Evolutionary conservation across 2,888 invertebrate genomes (phyloP), one percentile per base, ranked within the genome.

Genomic region (Leistus spinibarbis): DNA sequence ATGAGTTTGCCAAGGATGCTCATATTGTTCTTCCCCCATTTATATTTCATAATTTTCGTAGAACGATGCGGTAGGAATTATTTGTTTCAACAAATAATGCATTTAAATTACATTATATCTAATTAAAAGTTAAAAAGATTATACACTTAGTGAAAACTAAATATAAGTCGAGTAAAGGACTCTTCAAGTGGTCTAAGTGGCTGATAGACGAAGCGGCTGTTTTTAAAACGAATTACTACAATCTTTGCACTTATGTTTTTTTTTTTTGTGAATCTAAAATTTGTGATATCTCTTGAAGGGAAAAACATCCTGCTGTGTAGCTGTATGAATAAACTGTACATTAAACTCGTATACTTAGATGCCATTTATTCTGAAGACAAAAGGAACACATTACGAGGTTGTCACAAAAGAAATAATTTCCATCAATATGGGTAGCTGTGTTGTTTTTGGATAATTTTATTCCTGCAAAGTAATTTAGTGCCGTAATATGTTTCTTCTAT

Each of bases 371-470:
- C 20, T 16, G 10, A 16, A 20, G 22, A 60, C 60, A 60, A 60
- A 60, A 17, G 19, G 2, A 60, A 19, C 19, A 10, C 19, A 60
- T 19, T 24, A 67, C 73, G 22, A 40, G 20, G 20, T 23, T 66
- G 53, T 23, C 67, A 60, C 67, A 67, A 73, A 53, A 53, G 62
- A 67, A 73, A 73, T 62, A 23, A 67, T 67, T 67, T 67, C 67
- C 67, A 67, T 67, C 65, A 67, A 62, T 66, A 66, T 60, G 53
- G 27, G 9, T 9, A 54, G 72, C 60, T 73, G 40, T 40, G 5
- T 67, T 73, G 73, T 73, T 73, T 73, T 73, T 60, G 67, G 60
- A 67, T 73, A 73, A 73, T 73, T 53, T 60, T 53, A 67, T 64
- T 67, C 73, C 60, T 22, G 62, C 67, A 62, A 66, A 24, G 73